A percentile compares a stretch with the other conserved stretches of the same genome.
Evolutionary conservation across 2,888 invertebrate genomes (phyloP).

Genomic region (Phalera bucephala): DNA sequence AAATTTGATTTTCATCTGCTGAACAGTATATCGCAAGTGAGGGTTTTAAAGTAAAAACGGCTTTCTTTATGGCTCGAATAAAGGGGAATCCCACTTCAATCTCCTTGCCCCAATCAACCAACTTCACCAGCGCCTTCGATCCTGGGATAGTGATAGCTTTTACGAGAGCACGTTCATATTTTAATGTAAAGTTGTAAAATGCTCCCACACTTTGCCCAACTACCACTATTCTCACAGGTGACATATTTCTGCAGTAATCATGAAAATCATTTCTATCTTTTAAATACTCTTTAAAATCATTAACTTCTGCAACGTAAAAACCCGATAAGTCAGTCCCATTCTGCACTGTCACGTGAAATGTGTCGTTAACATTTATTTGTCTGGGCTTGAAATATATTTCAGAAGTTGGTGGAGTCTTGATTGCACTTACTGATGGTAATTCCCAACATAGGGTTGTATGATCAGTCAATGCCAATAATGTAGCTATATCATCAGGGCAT

Average conservation of each 20-base stretch:
- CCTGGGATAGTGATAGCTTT: background rate
- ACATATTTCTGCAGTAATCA: background rate
- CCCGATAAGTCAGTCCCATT: background rate
- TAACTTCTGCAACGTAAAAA: slow-evolving; percentile 1
- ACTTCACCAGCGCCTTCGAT: background rate
- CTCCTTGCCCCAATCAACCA: background rate
- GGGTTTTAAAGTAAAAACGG: background rate
- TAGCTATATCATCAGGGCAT: background rate
- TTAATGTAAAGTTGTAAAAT: background rate
- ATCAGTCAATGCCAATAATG: background rate
- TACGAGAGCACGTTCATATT: background rate
- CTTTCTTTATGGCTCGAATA: background rate
- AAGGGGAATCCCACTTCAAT: background rate
- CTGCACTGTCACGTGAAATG: background rate
- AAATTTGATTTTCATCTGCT: slow-evolving; percentile 7
- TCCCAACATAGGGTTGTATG: background rate
- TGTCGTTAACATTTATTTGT: background rate
- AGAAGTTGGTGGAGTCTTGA: background rate
- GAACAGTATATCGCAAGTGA: slow-evolving; percentile 14
- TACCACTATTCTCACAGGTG: background rate
- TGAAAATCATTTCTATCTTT: background rate
- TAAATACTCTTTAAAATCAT: background rate
- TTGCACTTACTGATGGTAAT: background rate
- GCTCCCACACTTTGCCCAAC: background rate
- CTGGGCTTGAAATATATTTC: background rate